These are phyloP conservation scores for Eueides isabella DNA, from an alignment of 1,140 invertebrate genomes.

Conservation along the genomic window DNA sequence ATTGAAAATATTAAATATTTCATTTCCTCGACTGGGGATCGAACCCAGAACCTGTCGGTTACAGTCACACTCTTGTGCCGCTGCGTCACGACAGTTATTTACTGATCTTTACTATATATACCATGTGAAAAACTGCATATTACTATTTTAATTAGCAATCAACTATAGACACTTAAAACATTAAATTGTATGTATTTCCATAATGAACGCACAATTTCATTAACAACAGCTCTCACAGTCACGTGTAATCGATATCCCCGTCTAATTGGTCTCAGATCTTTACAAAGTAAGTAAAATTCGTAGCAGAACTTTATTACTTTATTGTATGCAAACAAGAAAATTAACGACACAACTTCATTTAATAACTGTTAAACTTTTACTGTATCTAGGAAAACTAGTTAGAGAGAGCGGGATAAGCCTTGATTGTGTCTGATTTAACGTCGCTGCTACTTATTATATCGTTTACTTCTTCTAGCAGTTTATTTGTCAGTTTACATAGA, in stretches of 20 bases:
- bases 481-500: slow-evolving; percentile 22
- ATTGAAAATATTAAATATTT: no score
- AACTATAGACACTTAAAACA: background rate
- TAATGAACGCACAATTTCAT: background rate
- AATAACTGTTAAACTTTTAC: slow-evolving; percentile 42
- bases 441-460: slow-evolving; percentile 13
- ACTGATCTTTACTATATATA: background rate
- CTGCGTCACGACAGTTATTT: no score
- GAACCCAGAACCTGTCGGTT: no score
- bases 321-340: slow-evolving; percentile 52
- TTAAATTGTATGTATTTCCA: background rate
- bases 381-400: slow-evolving; percentile 33
- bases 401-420: slow-evolving; percentile 23
- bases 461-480: slow-evolving; percentile 18
- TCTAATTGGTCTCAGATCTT: background rate
- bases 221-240: background rate
- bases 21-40: no score
- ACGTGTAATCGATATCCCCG: slow-evolving; percentile 1
- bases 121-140: background rate
- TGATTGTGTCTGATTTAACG: slow-evolving; percentile 31
- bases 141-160: background rate
- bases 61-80: no score
- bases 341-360: slow-evolving; percentile 49
- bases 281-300: background rate
- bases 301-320: slow-evolving; percentile 9